Evolutionary conservation across 30 jellyfish, hydroid and myxozoan genomes (phyloP).

Genomic region (Aurelia aurita complex sp. Pacific): DNA sequence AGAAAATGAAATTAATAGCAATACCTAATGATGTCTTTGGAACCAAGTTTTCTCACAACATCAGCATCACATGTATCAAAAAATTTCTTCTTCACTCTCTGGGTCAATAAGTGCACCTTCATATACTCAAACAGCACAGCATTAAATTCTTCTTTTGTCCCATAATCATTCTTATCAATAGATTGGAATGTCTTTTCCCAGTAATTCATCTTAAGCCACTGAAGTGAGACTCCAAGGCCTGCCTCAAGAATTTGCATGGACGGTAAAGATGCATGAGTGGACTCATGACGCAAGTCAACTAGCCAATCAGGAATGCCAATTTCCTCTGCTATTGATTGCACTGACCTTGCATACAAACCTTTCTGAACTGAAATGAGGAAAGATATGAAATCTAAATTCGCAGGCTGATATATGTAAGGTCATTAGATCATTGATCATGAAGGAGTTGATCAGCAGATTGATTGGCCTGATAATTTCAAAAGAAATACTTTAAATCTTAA

Average conservation of each 20-base stretch:
- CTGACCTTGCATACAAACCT: conserved; percentile 93
- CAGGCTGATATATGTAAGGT: neutral
- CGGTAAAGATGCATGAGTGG: conserved; percentile 89
- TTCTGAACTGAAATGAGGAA: conserved; percentile 57
- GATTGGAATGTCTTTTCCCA: conserved; percentile 69
- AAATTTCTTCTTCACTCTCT: neutral
- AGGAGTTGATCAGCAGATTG: no score
- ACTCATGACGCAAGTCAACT: conserved; percentile 93
- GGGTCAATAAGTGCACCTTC: neutral
- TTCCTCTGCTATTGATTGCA: conserved; percentile 86
- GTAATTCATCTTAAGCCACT: conserved; percentile 77
- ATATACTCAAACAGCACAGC: conserved; percentile 28
- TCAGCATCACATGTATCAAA: neutral
- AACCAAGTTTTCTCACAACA: neutral
- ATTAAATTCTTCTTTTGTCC: neutral
- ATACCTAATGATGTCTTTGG: neutral
- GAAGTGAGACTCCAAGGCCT: conserved; percentile 53
- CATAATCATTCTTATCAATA: neutral
- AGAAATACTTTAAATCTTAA: no score
- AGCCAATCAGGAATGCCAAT: conserved; percentile 91
- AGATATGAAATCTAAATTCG: neutral
- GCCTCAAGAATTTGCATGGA: conserved; percentile 61
- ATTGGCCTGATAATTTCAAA: no score
- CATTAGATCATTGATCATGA: no score
- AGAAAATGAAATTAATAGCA: neutral